phyloP scores from a whole-genome alignment of 2,113 vertebrate species.

The Ictidomys tridecemlineatus region DNA sequence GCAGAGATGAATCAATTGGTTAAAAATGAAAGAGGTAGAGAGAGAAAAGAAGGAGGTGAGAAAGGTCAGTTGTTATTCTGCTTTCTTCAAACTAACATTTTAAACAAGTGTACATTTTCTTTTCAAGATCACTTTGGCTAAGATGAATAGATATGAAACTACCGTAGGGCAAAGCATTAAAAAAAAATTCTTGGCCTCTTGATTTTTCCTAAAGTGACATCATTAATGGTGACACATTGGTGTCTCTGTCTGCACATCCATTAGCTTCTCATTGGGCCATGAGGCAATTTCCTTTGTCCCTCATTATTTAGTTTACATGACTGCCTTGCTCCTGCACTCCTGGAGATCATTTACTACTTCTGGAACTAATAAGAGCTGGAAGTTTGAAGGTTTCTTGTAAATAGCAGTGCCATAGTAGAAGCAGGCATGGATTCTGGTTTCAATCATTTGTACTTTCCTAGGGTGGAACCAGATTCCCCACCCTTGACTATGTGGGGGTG shows the following conservation, averaged over 20 bases:
- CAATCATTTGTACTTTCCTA: conserved; percentile 67
- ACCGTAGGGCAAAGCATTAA: conserved; percentile 50
- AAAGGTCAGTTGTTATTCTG: neutral
- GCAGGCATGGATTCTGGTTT: conserved; percentile 63
- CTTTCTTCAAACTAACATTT: conserved; percentile 19
- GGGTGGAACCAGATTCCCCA: conserved; percentile 31
- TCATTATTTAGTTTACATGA: conserved; percentile 29
- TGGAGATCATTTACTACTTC: conserved; percentile 69
- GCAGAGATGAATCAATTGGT: conserved; percentile 10
- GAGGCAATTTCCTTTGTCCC: conserved; percentile 72
- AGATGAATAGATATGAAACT: conserved; percentile 52
- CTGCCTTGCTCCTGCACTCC: neutral
- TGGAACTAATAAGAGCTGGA: conserved; percentile 73
- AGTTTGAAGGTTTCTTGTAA: conserved; percentile 63
- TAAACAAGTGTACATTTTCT: conserved; percentile 41
- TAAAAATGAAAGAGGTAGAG: neutral
- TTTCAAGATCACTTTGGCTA: conserved; percentile 61
- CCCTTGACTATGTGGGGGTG: neutral
- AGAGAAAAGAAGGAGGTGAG: neutral
- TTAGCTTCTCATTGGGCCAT: conserved; percentile 55
- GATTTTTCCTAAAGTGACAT: conserved; percentile 71
- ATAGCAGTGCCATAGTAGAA: conserved; percentile 49
- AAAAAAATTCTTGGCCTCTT: neutral
- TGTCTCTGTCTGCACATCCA: conserved; percentile 71
- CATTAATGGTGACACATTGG: conserved; percentile 72